A percentile compares a stretch with the other conserved stretches of the same genome.
These are phyloP conservation scores for Synchiropus splendidus DNA, from an alignment of 2,113 vertebrate genomes.

Conservation along the genomic window DNA sequence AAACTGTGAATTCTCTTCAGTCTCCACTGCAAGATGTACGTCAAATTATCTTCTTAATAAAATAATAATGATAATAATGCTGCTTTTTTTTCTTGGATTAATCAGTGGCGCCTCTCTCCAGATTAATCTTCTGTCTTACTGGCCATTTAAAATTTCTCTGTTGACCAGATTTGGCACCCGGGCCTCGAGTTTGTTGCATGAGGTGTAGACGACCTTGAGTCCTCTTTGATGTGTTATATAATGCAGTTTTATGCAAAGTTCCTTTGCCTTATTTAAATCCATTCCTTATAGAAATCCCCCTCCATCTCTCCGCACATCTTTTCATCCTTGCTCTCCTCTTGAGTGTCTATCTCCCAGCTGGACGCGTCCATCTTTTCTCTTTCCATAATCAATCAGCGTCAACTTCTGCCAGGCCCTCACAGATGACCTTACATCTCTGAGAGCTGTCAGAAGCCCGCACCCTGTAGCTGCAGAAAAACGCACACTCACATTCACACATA, in stretches of 20 bases:
- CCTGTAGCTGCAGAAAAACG: constrained; percentile 40
- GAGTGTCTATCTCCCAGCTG: constrained; percentile 7
- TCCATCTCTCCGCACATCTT: neutral
- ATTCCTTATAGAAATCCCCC: neutral
- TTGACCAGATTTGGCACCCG: too few species aligned
- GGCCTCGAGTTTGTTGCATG: too few species aligned
- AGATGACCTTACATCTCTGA: constrained; percentile 51
- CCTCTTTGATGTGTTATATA: neutral
- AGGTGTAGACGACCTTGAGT: too few species aligned
- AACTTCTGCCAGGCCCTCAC: constrained; percentile 46
- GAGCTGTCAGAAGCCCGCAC: too few species aligned
- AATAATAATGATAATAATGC: too few species aligned
- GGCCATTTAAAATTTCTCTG: too few species aligned
- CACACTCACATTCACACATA: constrained; percentile 18
- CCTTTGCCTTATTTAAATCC: neutral
- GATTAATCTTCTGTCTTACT: too few species aligned
- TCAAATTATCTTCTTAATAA: too few species aligned
- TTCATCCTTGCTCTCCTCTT: constrained; percentile 2
- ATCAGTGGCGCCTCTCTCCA: too few species aligned
- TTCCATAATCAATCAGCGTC: constrained; percentile 54
- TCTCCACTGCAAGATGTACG: too few species aligned
- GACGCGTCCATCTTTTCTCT: constrained; percentile 33
- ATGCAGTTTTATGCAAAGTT: constrained; percentile 1
- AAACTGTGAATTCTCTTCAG: too few species aligned
- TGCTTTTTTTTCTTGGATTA: too few species aligned